Conservation (phyloP, 2,113 vertebrate genomes). For the Progne subis region DNA sequence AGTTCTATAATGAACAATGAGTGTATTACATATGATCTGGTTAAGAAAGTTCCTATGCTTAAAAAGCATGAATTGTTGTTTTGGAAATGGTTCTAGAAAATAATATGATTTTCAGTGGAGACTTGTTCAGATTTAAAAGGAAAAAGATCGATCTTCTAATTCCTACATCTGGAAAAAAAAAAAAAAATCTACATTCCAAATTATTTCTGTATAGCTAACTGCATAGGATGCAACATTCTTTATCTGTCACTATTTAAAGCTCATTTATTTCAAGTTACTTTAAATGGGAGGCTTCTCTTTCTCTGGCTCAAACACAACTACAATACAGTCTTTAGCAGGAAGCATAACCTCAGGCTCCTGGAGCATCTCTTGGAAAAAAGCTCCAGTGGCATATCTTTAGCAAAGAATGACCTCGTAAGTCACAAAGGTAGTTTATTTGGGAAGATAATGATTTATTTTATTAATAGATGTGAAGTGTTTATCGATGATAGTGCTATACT, state of each 20-base stretch:
- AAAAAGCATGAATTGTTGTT: not conserved
- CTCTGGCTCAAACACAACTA: not conserved
- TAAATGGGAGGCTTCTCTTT: not conserved
- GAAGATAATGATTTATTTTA: not conserved
- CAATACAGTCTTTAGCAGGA: not conserved
- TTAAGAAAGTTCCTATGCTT: not conserved
- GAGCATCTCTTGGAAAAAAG: not conserved
- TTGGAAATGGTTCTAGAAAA: not conserved
- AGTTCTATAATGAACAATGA: not conserved
- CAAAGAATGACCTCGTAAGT: not conserved
- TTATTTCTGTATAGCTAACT: not conserved
- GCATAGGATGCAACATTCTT: not conserved
- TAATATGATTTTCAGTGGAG: not conserved
- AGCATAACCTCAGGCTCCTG: not conserved
- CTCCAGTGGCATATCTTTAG: not conserved
- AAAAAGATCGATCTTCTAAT: not conserved
- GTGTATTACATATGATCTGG: not conserved
- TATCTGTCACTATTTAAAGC: not conserved
- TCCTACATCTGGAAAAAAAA: not conserved
- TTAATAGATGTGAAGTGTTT: not conserved
- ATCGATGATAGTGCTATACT: not conserved
- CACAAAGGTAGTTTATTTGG: not conserved
- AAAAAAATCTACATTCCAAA: not conserved
- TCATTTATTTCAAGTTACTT: not conserved
- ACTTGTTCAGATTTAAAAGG: not conserved